Evolutionary conservation across 2,888 invertebrate genomes (phyloP).

Genomic region (Drosophila birchii): DNA sequence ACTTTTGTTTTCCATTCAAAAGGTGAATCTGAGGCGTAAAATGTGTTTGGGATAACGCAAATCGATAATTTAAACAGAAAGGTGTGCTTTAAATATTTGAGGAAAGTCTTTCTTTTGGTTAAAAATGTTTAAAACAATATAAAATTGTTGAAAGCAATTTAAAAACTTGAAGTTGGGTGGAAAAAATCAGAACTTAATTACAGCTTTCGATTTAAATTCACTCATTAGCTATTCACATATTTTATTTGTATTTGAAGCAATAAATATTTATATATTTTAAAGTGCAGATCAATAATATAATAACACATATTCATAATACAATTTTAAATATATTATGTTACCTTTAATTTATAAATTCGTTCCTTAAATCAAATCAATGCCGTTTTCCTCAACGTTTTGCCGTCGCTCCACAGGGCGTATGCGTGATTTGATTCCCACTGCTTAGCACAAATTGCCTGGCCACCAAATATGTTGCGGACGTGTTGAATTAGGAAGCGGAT

Average conservation of each 20-base stretch:
- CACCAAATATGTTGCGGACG: slow-evolving; percentile 31
- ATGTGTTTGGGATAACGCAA: slow-evolving; percentile 8
- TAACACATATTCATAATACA: no score
- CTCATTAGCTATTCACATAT: neutral
- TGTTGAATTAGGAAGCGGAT: slow-evolving; percentile 33
- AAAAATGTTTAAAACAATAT: neutral
- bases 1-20: slow-evolving; percentile 61
- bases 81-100: neutral
- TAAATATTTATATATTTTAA: no score
- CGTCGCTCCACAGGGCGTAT: slow-evolving; percentile 39
- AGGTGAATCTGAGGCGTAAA: slow-evolving; percentile 45
- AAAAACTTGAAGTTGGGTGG: fast-evolving
- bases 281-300: no score
- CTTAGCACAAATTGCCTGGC: slow-evolving; percentile 26
- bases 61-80: slow-evolving; percentile 23
- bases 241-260: neutral
- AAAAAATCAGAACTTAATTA: neutral
- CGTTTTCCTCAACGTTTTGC: slow-evolving; percentile 6
- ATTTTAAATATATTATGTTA: no score
- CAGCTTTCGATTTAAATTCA: neutral
- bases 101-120: neutral
- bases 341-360: neutral
- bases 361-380: slow-evolving; percentile 23
- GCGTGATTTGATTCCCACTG: slow-evolving; percentile 38
- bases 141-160: no score